These are phyloP conservation scores for Galagoides demidoff DNA, from an alignment of 2,797 vertebrate species.

Conservation along the genomic window DNA sequence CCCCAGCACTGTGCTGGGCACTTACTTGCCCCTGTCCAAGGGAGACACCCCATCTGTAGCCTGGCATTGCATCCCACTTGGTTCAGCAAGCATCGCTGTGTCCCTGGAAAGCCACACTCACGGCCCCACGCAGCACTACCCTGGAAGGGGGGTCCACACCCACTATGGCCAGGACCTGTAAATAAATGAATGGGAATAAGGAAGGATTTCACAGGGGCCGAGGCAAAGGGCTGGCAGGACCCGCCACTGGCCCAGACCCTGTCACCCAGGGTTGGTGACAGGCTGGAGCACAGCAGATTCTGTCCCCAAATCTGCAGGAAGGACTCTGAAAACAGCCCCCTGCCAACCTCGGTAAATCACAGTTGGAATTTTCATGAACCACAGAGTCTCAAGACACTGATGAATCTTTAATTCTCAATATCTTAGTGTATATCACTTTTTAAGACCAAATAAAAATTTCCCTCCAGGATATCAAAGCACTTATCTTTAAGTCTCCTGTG, in stretches of 20 bases:
- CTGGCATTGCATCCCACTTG: background rate
- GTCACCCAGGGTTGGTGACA: too few species aligned
- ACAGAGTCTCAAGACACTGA: background rate
- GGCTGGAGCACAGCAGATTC: background rate
- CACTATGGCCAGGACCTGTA: too few species aligned
- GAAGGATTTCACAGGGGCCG: background rate
- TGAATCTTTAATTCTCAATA: background rate
- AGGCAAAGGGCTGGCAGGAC: background rate
- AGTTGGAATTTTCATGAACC: rapidly evolving
- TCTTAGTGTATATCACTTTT: background rate
- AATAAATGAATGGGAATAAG: background rate
- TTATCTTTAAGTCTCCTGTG: background rate
- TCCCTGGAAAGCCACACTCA: background rate
- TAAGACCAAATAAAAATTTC: background rate
- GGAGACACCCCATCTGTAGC: too few species aligned
- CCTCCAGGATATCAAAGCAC: background rate
- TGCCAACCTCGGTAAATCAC: background rate
- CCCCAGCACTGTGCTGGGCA: too few species aligned
- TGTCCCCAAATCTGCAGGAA: background rate
- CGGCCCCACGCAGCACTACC: too few species aligned
- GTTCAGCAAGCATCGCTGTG: background rate
- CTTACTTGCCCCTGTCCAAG: too few species aligned
- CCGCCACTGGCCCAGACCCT: too few species aligned
- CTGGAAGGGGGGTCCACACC: background rate
- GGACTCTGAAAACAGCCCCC: too few species aligned